These are phyloP conservation scores for Colius striatus DNA, from an alignment of 2,113 vertebrate species.

Conservation along the genomic window DNA sequence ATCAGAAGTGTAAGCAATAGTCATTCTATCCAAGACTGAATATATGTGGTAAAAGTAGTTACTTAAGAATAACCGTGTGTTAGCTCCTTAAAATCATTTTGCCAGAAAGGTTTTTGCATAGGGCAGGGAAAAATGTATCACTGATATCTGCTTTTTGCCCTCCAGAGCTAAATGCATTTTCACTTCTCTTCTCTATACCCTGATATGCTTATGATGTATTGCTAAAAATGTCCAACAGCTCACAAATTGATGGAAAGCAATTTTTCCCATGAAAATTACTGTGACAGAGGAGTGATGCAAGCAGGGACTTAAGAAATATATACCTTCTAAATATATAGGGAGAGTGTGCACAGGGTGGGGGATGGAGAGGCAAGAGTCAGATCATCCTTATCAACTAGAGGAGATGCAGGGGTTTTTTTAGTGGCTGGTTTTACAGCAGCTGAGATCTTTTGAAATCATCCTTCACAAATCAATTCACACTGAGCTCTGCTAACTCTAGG, in stretches of 20 bases:
- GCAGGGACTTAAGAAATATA: conserved; percentile 6
- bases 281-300: conserved; percentile 5
- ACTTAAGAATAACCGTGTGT: not conserved
- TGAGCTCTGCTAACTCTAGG: not conserved
- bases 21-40: not conserved
- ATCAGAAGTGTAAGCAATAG: not conserved
- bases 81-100: conserved; percentile 3
- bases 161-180: conserved; percentile 17
- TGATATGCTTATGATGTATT: conserved; percentile 22
- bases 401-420: not conserved
- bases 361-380: not conserved
- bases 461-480: not conserved
- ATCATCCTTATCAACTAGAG: not conserved
- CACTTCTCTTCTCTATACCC: not conserved
- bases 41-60: not conserved
- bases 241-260: conserved; percentile 36
- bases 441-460: not conserved
- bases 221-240: not conserved
- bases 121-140: not conserved
- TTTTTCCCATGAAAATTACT: conserved; percentile 46
- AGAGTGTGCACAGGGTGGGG: not conserved
- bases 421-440: not conserved
- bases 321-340: not conserved
- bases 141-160: not conserved
- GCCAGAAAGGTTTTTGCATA: not conserved